Evolutionary conservation across 92 coral and sea anemone species (phyloP).

Genomic region (Anthopleura xanthogrammica): DNA sequence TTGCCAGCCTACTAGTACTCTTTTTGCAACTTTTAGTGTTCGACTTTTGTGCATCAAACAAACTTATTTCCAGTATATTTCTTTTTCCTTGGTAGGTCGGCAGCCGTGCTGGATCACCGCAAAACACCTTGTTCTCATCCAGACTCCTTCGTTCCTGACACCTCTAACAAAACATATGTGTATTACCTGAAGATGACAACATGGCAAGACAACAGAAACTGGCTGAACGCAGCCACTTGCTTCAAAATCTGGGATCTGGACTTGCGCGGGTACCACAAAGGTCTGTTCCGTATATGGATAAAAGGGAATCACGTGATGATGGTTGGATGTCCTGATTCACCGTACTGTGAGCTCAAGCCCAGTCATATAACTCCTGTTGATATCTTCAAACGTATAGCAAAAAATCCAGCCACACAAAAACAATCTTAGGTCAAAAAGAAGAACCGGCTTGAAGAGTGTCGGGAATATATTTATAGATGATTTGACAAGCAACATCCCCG

Average conservation of each 20-base stretch:
- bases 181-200: constrained; percentile 60
- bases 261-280: constrained; percentile 70
- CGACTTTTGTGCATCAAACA: no score
- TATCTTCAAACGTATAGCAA: constrained; percentile 20
- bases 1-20: no score
- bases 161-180: constrained; percentile 49
- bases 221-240: constrained; percentile 67
- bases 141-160: constrained; percentile 56
- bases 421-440: background rate
- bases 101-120: constrained; percentile 64
- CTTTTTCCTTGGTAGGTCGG: constrained; percentile 33
- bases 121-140: constrained; percentile 65
- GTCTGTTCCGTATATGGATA: constrained; percentile 77
- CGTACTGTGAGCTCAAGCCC: constrained; percentile 55
- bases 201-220: constrained; percentile 49
- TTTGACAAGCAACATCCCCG: no score
- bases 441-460: no score
- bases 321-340: constrained; percentile 78
- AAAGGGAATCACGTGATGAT: constrained; percentile 64
- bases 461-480: no score
- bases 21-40: no score
- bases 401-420: background rate
- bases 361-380: constrained; percentile 45
- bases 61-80: background rate
- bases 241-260: constrained; percentile 74